Conservation (phyloP, 2,797 vertebrate genomes). For the Anniella stebbinsi region DNA sequence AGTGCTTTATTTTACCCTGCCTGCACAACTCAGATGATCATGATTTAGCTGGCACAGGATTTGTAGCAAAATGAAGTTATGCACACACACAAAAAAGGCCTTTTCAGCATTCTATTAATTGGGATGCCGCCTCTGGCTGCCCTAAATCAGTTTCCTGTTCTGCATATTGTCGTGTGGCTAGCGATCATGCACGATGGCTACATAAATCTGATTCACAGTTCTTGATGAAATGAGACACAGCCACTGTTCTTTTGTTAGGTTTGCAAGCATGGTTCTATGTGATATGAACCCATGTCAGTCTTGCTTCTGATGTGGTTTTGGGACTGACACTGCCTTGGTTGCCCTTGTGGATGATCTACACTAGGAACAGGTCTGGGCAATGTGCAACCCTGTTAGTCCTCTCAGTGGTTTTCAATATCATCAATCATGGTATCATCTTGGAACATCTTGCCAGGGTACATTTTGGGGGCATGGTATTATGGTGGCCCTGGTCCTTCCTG, state of each 20-base stretch:
- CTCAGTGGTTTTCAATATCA: background rate
- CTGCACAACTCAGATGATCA: conserved; percentile 26
- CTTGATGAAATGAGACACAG: conserved; percentile 53
- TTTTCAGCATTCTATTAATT: conserved; percentile 78
- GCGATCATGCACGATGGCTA: conserved; percentile 77
- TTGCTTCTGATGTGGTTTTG: background rate
- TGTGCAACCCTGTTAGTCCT: background rate
- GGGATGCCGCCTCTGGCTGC: conserved; percentile 65
- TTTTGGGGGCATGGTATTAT: background rate
- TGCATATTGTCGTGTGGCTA: conserved; percentile 64
- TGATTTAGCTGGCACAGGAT: conserved; percentile 33
- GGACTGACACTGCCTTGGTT: background rate
- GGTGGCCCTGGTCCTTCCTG: background rate
- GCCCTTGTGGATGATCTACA: background rate
- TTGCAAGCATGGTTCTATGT: conserved; percentile 40
- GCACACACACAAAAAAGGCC: conserved; percentile 41
- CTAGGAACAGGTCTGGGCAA: too few species aligned
- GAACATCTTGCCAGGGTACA: background rate
- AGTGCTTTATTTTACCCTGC: conserved; percentile 39
- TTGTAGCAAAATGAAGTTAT: conserved; percentile 62
- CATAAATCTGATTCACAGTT: conserved; percentile 58
- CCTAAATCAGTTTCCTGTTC: conserved; percentile 76
- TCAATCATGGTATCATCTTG: background rate
- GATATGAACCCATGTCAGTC: background rate
- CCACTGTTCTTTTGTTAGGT: conserved; percentile 50